Percentiles rank a stretch among this genome's conserved stretches.
These are phyloP conservation scores for Apostichopus japonicus DNA, from an alignment of 35 echinoderm and acorn worm species.

Conservation along the genomic window DNA sequence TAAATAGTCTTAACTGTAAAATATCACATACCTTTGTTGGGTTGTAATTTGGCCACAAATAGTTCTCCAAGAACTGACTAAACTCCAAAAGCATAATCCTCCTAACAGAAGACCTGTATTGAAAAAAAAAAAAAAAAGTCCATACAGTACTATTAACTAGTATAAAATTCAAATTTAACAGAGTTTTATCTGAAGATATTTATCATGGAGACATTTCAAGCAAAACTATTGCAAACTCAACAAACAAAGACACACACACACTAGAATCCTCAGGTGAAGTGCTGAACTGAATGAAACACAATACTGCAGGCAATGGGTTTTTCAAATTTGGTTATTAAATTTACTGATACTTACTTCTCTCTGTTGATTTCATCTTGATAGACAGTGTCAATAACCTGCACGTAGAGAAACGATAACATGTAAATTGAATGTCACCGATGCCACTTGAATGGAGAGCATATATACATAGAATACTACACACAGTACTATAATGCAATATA, in stretches of 20 bases:
- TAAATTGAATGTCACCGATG: too few species aligned
- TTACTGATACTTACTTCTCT: conserved; percentile 33
- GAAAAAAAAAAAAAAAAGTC: neutral
- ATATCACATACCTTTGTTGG: conserved; percentile 71
- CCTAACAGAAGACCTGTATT: conserved; percentile 78
- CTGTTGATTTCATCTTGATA: conserved; percentile 86
- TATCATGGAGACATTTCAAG: neutral
- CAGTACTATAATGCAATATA: too few species aligned
- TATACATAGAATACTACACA: too few species aligned
- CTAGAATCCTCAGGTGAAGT: too few species aligned
- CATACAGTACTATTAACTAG: too few species aligned
- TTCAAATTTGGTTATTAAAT: too few species aligned
- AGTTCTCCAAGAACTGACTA: conserved; percentile 97
- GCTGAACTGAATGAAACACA: neutral
- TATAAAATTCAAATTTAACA: too few species aligned
- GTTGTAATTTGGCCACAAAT: conserved; percentile 93
- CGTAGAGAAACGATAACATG: too few species aligned
- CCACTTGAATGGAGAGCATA: too few species aligned
- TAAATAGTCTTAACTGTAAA: too few species aligned
- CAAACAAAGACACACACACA: neutral
- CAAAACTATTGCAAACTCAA: neutral
- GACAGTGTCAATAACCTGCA: conserved; percentile 93
- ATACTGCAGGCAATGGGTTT: too few species aligned
- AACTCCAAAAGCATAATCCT: conserved; percentile 95
- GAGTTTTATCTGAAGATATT: neutral